phyloP scores from a whole-genome alignment of 2,888 invertebrate species.

The Torymus texanus region DNA sequence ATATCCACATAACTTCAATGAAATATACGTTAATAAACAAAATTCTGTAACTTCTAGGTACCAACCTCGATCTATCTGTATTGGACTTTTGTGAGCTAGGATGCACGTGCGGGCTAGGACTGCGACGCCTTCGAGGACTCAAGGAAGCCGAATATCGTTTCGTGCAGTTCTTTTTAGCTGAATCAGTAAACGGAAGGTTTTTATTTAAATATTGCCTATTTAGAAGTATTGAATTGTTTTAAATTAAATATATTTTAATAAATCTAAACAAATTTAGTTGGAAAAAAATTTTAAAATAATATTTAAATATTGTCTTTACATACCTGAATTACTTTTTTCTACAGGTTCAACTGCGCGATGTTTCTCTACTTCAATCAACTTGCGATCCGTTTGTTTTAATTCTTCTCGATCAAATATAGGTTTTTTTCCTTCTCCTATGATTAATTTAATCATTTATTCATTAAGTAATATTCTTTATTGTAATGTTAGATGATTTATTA shows the following conservation, averaged over 20 bases:
- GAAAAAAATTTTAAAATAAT: not conserved
- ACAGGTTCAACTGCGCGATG: slow-evolving; percentile 35
- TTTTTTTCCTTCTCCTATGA: slow-evolving; percentile 50
- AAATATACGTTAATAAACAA: not conserved
- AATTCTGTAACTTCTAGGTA: not conserved
- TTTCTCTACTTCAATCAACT: slow-evolving; percentile 34
- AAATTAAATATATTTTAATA: no score
- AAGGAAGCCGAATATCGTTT: slow-evolving; percentile 35
- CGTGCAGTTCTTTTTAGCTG: slow-evolving; percentile 1
- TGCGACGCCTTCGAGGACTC: slow-evolving; percentile 42
- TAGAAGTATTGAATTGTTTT: no score
- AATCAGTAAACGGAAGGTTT: not conserved
- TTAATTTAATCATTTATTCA: not conserved
- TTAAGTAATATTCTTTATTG: no score
- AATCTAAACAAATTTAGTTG: no score
- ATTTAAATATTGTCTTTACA: not conserved
- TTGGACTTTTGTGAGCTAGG: not conserved
- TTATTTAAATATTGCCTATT: not conserved
- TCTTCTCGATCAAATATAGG: slow-evolving; percentile 53
- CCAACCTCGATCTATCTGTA: slow-evolving; percentile 41
- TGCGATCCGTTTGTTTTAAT: slow-evolving; percentile 6
- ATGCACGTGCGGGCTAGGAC: slow-evolving; percentile 31
- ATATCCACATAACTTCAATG: not conserved
- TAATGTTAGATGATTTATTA: no score
- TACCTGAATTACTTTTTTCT: slow-evolving; percentile 38